Evolutionary conservation across 2,113 vertebrate species (phyloP), one percentile per base, ranked within the genome.

Genomic region (Toxostoma redivivum): DNA sequence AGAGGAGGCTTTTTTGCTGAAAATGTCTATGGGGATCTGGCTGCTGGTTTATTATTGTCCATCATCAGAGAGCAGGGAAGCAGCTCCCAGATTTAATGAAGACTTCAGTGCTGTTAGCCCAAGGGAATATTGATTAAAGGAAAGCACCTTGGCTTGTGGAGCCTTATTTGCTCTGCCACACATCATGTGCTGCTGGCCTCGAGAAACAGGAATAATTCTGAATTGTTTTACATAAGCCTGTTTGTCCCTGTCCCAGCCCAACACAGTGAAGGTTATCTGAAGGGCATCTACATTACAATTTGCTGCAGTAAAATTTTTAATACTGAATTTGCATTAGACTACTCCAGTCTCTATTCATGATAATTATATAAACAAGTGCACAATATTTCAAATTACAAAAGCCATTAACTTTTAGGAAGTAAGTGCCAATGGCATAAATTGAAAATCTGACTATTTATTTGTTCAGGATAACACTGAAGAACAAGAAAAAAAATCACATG

Each of bases 121-220:
- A 70, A 42, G 76, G 35, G 66, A 88, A 94, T 84, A 87, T 53
- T 79, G 77, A 88, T 94, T 80, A 80, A 86, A 89, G 54, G 81
- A 85, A 48, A 94, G 80, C 44, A 69, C 50, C 58, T 92, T 70
- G 80, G 67, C 71, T 64, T 57, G 67, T 40, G 58, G 71, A 87
- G 64, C 85, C 66, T 79, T 31, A 35, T 79, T 95, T 95, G 56
- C 74, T 90, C 25, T 90, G 72, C 76, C 65, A 18, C 64, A 15
- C 5, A 19, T 48, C 61, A 62, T 2, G 1, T 40, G 50, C 48
- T 45, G 28, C 27, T 5, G 5, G 53, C 40, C 54, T 67, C 12
- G 2, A 91, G 81, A 48, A 90, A 70, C 31, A 76, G 37, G 8
- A 76, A 80, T 47, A 47, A 77, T 51, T 90, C 47, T 90, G 50